Base-by-base conservation (phyloP, 2,113 vertebrate species). In the Centropristis striata region DNA sequence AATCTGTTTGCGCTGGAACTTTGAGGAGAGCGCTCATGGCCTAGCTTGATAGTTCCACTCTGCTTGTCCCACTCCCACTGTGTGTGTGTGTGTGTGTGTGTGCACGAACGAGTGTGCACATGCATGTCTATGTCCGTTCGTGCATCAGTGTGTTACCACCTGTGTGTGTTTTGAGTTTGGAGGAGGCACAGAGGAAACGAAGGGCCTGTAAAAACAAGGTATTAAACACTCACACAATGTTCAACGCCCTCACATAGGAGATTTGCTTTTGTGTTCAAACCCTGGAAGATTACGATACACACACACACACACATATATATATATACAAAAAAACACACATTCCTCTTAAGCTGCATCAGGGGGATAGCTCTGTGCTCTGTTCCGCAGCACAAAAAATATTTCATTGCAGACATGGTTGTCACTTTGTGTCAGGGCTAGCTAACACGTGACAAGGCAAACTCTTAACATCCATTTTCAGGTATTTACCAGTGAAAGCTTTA, bases 31-130 rank as follows among this genome's bases (percentile, higher is more conserved):
- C 46, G 21, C 77, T 76, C 41, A 25, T 90, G 85, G 78, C 69
- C 71, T n/a, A 0, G 75, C 75, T 44, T 36, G 88, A 92, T 91
- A 86, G 92, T 90, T 91, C 91, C 85, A 86, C 73, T 90, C 84
- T 66, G 80, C 80, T 85, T 86, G 71, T 75, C 81, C 14, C 8
- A 23, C 66, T 74, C 49, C 51, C 6, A 1, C 23, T 32, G 60
- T 64, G 65, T 57, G 47, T n/a, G 44, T 47, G 49, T 32, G 16
- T 32, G 42, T 47, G 47, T 47, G 13, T 36, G 46, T 39, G 9
- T 54, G 5, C 36, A 4, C 51, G 32, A n/a, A 9, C 4, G 32
- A 32, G 4, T 18, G 28, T 23, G 2, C 2, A 8, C n/a, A 42
- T 23, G 20, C 51, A 47, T 41, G 49, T 65, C n/a, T 61, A 13